phyloP scores from a whole-genome alignment of 2,888 invertebrate genomes.

The Macropis europaea region DNA sequence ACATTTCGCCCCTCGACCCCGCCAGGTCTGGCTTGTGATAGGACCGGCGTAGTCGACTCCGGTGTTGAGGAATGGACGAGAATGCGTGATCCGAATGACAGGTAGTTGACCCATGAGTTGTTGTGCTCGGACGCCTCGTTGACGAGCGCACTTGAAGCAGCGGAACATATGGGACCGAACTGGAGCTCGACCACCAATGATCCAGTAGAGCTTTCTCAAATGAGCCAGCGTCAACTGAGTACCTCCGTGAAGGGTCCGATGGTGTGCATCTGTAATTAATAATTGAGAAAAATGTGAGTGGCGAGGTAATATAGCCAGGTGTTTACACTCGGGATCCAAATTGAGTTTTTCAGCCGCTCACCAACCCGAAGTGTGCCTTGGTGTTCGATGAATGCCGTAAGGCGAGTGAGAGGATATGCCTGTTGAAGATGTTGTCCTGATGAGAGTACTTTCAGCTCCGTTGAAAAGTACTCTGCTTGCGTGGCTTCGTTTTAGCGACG shows the following conservation, averaged over 20 bases:
- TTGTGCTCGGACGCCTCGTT: conserved; percentile 21
- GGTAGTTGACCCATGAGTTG: conserved; percentile 57
- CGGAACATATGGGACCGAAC: not conserved
- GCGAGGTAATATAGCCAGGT: not conserved
- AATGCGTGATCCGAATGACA: conserved; percentile 21
- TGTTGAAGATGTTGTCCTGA: too few relatives aligned
- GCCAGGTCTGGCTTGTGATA: conserved; percentile 27
- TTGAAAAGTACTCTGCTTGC: too few relatives aligned
- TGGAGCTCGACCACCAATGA: not conserved
- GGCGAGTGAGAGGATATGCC: too few relatives aligned
- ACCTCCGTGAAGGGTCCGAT: not conserved
- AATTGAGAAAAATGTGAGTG: not conserved
- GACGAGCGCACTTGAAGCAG: conserved; percentile 1
- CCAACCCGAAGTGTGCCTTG: not conserved
- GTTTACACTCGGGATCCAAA: not conserved
- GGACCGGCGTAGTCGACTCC: conserved; percentile 62
- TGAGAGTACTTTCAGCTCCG: too few relatives aligned
- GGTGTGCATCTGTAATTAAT: not conserved
- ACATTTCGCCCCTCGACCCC: conserved; percentile 17
- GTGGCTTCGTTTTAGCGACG: too few relatives aligned
- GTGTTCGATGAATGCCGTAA: not conserved
- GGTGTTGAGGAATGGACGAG: conserved; percentile 32
- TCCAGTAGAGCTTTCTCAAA: not conserved
- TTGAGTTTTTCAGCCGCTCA: not conserved
- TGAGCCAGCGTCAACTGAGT: not conserved